Evolutionary conservation across 2,113 vertebrate genomes (phyloP).

Genomic region (Copsychus sechellarum): DNA sequence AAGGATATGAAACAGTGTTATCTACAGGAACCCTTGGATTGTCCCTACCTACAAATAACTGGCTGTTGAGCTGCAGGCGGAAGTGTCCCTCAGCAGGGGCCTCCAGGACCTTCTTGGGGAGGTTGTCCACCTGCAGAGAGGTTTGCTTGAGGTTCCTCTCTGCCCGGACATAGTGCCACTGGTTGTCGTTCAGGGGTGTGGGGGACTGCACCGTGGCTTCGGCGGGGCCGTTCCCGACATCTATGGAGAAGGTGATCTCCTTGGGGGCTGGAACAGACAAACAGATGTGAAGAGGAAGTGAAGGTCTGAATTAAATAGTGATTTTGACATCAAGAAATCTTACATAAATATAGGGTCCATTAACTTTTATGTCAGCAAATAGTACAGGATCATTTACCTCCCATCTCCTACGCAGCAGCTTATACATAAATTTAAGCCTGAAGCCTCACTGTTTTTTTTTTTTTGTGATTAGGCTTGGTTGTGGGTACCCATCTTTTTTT

Average conservation of each 20-base stretch:
- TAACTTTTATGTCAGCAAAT: conserved; percentile 39
- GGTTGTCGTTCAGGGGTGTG: conserved; percentile 88
- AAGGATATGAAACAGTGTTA: background rate
- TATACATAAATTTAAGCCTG: conserved; percentile 16
- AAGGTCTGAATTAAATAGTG: background rate
- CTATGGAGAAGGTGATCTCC: conserved; percentile 88
- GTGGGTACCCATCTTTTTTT: background rate
- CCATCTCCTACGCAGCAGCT: conserved; percentile 26
- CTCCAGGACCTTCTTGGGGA: conserved; percentile 82
- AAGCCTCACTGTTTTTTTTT: conserved; percentile 15
- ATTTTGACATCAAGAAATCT: conserved; percentile 28
- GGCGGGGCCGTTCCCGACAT: conserved; percentile 89
- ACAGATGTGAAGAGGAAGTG: background rate
- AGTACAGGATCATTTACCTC: conserved; percentile 28
- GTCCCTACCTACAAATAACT: conserved; percentile 91
- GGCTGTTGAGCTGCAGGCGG: conserved; percentile 88
- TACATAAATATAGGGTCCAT: conserved; percentile 20
- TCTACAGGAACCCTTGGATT: background rate
- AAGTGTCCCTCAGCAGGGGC: conserved; percentile 84
- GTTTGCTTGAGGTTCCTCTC: conserved; percentile 92
- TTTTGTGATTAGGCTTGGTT: background rate
- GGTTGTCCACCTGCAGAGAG: conserved; percentile 89
- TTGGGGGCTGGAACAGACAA: conserved; percentile 81
- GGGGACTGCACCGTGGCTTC: conserved; percentile 84
- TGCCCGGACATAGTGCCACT: conserved; percentile 90